Base-by-base conservation (phyloP, 1,140 invertebrate species). In the Branchinecta lindahli region DNA sequence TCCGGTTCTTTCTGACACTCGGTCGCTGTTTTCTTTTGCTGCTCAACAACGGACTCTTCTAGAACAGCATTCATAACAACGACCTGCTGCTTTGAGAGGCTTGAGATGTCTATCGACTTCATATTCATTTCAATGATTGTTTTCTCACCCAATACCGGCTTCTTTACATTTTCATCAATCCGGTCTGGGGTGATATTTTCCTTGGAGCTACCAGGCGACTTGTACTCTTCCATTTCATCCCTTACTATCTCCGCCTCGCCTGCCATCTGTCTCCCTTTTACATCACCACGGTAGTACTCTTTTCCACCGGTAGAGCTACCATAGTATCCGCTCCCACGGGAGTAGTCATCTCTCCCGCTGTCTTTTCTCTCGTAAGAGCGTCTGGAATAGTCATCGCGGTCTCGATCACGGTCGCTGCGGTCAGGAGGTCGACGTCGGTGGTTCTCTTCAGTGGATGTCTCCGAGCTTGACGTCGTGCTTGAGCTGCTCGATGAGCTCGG, bases 201-300 rank as follows among this genome's bases (percentile, higher is more conserved):
- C n/a, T n/a, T n/a, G n/a, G n/a, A n/a, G n/a, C n/a, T n/a, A n/a
- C n/a, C n/a, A n/a, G n/a, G n/a, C n/a, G n/a, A n/a, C n/a, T n/a
- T n/a, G n/a, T n/a, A n/a, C n/a, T n/a, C n/a, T n/a, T n/a, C n/a
- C n/a, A n/a, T n/a, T n/a, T n/a, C n/a, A n/a, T n/a, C n/a, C n/a
- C n/a, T n/a, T 52, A 52, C n/a, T 52, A 9, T 52, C 47, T 52
- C 47, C 9, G 9, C n/a, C 47, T n/a, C 47, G n/a, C 9, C 47
- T 9, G 9, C 47, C 47, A 52, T 52, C 47, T 52, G 47, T 9
- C 47, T 9, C 9, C 47, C 47, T n/a, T 52, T 52, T 9, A n/a
- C n/a, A 52, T 52, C 47, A 52, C 47, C 47, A n/a, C 47, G 47
- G n/a, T 52, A 52, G n/a, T 52, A 52, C 9, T 52, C 47, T 52